A percentile compares a stretch with the other conserved stretches of the same genome.
phyloP scores from a whole-genome alignment of 1,140 invertebrate genomes.

The Protaetia brevitarsis region DNA sequence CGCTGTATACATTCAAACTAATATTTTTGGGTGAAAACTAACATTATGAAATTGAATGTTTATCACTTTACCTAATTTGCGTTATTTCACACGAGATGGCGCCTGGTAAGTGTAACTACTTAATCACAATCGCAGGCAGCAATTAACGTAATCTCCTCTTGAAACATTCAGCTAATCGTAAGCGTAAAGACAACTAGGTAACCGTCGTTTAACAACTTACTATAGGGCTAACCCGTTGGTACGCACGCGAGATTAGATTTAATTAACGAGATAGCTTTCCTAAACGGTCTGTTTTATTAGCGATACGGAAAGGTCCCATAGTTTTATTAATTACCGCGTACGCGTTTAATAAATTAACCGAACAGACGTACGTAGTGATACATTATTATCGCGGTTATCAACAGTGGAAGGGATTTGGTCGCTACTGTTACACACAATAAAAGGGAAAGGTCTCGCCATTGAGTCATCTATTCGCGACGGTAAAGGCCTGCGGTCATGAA shows the following conservation, averaged over 20 bases:
- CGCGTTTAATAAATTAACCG: slow-evolving; percentile 6
- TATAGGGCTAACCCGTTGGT: background rate
- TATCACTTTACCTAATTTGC: too few species aligned
- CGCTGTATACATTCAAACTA: too few species aligned
- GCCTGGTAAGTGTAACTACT: background rate
- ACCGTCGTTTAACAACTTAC: slow-evolving; percentile 9
- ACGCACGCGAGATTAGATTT: background rate
- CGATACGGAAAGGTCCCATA: background rate
- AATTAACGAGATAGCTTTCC: slow-evolving; percentile 11
- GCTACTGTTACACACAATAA: background rate
- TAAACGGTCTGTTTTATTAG: slow-evolving; percentile 17
- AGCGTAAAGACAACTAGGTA: slow-evolving; percentile 3
- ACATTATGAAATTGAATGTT: too few species aligned
- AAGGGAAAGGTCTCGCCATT: background rate
- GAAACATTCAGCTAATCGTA: background rate
- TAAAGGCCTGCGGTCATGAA: background rate
- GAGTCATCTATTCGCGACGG: background rate
- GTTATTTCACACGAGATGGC: too few species aligned
- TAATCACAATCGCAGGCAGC: background rate
- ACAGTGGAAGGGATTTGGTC: background rate
- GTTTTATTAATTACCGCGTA: slow-evolving; percentile 4
- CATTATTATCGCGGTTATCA: slow-evolving; percentile 3
- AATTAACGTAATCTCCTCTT: background rate
- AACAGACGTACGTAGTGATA: background rate
- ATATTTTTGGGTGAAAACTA: too few species aligned